phyloP scores from a whole-genome alignment of 1,140 invertebrate species.

The Pseudomyrmex flavicornis region DNA sequence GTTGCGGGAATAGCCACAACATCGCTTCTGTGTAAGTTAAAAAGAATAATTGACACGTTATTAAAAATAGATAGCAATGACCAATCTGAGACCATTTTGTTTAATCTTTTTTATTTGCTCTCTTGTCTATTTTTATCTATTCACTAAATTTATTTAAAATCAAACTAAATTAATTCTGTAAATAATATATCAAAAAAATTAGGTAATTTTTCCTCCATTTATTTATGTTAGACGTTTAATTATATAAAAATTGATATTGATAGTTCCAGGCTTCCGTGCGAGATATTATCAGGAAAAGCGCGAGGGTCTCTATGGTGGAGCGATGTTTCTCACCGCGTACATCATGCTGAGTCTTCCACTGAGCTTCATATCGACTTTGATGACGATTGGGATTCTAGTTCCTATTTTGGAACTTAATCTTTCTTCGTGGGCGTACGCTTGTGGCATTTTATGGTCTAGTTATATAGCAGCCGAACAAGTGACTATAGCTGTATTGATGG shows the following conservation, averaged over 20 bases:
- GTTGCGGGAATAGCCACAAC: slow-evolving; percentile 93
- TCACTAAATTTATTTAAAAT: background rate
- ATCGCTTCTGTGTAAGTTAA: slow-evolving; percentile 90
- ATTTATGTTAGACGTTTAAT: slow-evolving; percentile 2
- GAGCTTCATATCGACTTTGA: slow-evolving; percentile 87
- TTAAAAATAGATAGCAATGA: background rate
- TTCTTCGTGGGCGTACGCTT: slow-evolving; percentile 79
- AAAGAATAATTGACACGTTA: background rate
- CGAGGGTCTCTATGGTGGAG: slow-evolving; percentile 94
- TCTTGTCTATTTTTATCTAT: background rate
- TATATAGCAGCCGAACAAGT: slow-evolving; percentile 94
- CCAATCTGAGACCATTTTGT: background rate
- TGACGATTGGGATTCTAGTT: slow-evolving; percentile 80
- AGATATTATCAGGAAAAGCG: slow-evolving; percentile 95
- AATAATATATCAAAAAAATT: background rate
- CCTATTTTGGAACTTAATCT: slow-evolving; percentile 81
- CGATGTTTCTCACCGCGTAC: slow-evolving; percentile 92
- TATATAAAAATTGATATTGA: slow-evolving; percentile 49
- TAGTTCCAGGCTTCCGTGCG: slow-evolving; percentile 93
- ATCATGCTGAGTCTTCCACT: slow-evolving; percentile 92
- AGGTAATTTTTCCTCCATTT: background rate
- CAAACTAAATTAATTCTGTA: too few species aligned
- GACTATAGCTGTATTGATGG: slow-evolving; percentile 92
- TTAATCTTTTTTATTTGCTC: background rate
- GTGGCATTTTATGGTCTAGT: slow-evolving; percentile 90